Conservation (phyloP, 2,888 invertebrate species). For the Cecidostiba fungosa region DNA sequence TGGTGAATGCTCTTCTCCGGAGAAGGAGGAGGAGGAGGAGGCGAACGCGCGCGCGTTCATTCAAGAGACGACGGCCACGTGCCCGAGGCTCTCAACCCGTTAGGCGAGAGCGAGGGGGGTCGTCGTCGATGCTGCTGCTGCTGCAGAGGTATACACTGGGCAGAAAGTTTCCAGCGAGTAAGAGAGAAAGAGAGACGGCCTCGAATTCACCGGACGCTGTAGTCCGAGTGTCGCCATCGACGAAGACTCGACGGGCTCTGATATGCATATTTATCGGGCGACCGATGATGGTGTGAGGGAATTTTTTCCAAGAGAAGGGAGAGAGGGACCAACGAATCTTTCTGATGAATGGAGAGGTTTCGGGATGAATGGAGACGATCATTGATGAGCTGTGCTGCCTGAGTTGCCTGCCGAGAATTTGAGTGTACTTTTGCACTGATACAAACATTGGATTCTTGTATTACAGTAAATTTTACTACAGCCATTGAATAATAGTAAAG, state of each 20-base stretch:
- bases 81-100: conserved; percentile 77
- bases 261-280: conserved; percentile 8
- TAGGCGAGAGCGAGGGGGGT: conserved; percentile 63
- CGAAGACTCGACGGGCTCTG: neutral
- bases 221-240: conserved; percentile 9
- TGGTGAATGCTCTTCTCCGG: conserved; percentile 47
- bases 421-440: no score
- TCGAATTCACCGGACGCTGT: conserved; percentile 3
- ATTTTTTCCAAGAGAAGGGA: neutral
- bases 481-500: no score
- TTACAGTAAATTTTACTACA: no score
- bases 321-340: neutral
- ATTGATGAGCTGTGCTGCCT: neutral
- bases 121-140: conserved; percentile 38
- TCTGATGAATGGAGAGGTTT: conserved; percentile 13
- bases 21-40: conserved; percentile 40
- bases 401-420: neutral
- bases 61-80: conserved; percentile 78
- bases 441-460: no score
- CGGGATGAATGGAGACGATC: conserved; percentile 21
- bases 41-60: conserved; percentile 72
- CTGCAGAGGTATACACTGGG: conserved; percentile 12
- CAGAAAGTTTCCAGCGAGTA: conserved; percentile 28
- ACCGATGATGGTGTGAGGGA: neutral
- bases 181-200: conserved; percentile 28